Conservation (phyloP, 2,888 invertebrate species). For the Torymus texanus region DNA sequence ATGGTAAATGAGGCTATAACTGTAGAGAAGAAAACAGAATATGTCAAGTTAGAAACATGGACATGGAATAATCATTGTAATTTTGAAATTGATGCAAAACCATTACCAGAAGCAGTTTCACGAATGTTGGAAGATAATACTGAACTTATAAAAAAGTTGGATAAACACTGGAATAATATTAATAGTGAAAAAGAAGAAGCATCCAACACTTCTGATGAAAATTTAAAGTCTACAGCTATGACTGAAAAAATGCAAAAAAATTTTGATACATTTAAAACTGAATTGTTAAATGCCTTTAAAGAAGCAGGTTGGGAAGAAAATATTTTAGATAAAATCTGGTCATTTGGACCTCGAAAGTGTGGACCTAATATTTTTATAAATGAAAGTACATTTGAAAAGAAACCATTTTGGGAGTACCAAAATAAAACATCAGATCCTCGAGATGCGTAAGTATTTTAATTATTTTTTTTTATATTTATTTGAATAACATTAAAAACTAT, state of each 20-base stretch:
- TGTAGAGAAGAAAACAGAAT: conserved; percentile 78
- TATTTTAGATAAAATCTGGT: conserved; percentile 86
- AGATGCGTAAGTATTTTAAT: conserved; percentile 62
- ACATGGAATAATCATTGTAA: conserved; percentile 83
- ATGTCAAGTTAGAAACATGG: conserved; percentile 71
- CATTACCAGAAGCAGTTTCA: conserved; percentile 85
- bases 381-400: conserved; percentile 82
- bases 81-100: conserved; percentile 85
- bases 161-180: conserved; percentile 74
- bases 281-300: conserved; percentile 79
- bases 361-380: conserved; percentile 94
- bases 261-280: conserved; percentile 75
- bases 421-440: conserved; percentile 64
- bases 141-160: conserved; percentile 82
- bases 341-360: conserved; percentile 91
- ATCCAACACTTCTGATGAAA: conserved; percentile 56
- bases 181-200: conserved; percentile 54
- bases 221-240: conserved; percentile 62
- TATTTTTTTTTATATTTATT: too few species aligned
- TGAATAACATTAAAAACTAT: background rate
- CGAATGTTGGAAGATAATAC: conserved; percentile 83
- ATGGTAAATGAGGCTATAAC: conserved; percentile 89
- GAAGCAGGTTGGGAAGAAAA: conserved; percentile 77
- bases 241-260: conserved; percentile 67
- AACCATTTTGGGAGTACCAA: conserved; percentile 76